phyloP scores from a whole-genome alignment of 2,888 invertebrate genomes.

The Pardosa pseudoannulata region DNA sequence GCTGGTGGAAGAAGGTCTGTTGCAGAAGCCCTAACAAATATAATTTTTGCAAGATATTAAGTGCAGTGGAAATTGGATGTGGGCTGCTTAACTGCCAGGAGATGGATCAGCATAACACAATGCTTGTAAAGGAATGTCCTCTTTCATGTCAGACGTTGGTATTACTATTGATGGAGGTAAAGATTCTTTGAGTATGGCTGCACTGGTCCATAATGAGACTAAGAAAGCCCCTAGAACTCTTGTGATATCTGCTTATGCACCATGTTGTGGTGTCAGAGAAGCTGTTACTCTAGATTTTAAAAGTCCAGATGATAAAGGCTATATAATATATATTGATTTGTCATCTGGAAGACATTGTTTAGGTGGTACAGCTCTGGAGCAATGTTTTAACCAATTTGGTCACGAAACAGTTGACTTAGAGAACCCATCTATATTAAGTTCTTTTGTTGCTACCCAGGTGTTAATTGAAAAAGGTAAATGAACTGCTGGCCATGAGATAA shows the following conservation, averaged over 20 bases:
- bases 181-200: conserved; percentile 98
- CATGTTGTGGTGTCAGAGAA: conserved; percentile 95
- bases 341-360: no score
- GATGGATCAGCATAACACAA: conserved; percentile 92
- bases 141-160: conserved; percentile 86
- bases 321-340: no score
- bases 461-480: no score
- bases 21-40: conserved; percentile 94
- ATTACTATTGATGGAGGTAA: conserved; percentile 98
- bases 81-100: conserved; percentile 96
- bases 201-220: conserved; percentile 84
- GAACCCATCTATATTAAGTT: no score
- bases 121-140: conserved; percentile 92
- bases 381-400: no score
- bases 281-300: no score
- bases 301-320: no score
- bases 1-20: conserved; percentile 96
- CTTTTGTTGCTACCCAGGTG: no score
- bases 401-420: no score
- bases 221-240: conserved; percentile 85
- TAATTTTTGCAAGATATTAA: conserved; percentile 94
- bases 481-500: conserved; percentile 94
- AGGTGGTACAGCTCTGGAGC: no score
- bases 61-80: conserved; percentile 99
- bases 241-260: conserved; percentile 97